Evolutionary conservation across 2,113 vertebrate genomes (phyloP).

Genomic region (Microtus richardsoni): DNA sequence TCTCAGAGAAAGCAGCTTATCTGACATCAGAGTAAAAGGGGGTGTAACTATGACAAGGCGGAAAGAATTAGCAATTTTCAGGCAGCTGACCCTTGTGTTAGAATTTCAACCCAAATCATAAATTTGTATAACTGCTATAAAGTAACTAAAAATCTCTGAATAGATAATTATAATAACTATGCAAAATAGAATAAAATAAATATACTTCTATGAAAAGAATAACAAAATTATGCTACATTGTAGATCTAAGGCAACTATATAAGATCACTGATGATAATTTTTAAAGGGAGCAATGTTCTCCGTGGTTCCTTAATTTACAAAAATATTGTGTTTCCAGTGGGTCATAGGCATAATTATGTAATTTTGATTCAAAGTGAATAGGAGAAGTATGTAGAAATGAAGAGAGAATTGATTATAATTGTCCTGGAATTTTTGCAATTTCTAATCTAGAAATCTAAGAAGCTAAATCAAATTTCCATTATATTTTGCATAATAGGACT

Average conservation of each 20-base stretch:
- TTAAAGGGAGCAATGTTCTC: conserved; percentile 20
- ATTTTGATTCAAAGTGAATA: conserved; percentile 48
- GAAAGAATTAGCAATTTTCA: conserved; percentile 42
- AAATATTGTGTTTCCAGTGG: conserved; percentile 16
- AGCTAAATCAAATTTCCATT: conserved; percentile 51
- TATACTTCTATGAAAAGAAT: background rate
- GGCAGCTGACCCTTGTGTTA: background rate
- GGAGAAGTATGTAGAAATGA: background rate
- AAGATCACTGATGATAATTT: conserved; percentile 17
- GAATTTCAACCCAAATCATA: background rate
- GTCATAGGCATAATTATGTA: conserved; percentile 27
- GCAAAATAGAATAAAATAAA: conserved; percentile 37
- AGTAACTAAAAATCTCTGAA: conserved; percentile 23
- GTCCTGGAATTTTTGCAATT: conserved; percentile 49
- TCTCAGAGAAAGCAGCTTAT: background rate
- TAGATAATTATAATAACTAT: conserved; percentile 24
- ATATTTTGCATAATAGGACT: conserved; percentile 67
- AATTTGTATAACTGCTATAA: conserved; percentile 26
- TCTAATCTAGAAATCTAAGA: conserved; percentile 61
- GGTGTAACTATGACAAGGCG: background rate
- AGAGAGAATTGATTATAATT: background rate
- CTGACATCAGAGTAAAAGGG: background rate
- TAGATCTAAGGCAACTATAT: background rate
- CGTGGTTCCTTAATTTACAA: conserved; percentile 20
- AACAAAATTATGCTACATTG: background rate